Evolutionary conservation across 2,888 invertebrate species (phyloP), one percentile per base, ranked within the genome.

Genomic region (Mesorhabditis sp.): DNA sequence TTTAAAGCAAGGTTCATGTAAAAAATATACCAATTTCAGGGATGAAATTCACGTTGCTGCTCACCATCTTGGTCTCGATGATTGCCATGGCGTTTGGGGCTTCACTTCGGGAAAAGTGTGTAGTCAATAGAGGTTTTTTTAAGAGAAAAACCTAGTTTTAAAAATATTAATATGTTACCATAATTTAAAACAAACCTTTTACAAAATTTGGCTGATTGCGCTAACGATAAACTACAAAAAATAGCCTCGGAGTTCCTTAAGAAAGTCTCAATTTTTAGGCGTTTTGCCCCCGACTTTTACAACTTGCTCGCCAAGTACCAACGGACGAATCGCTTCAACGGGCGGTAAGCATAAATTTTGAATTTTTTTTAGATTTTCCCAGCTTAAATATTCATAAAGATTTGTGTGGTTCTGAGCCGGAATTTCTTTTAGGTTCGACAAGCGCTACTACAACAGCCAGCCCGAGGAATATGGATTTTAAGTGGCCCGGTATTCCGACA

Each of bases 231-330:
- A 28, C 28, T 28, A 28, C 28, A 28, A 28, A 28, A 28, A 1
- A 28, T 28, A 28, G 28, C 28, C 28, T 28, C 28, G 28, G 28
- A 1, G 28, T 28, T 28, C 28, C 58, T 50, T 10, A 50, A 50
- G 7, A 13, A n/a, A 50, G n/a, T 2, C 7, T 50, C n/a, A 50
- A 13, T 50, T 50, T 50, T 10, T 50, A 50, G 58, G n/a, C 58
- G 58, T 50, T 50, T 50, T 50, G 58, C 58, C n/a, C 58, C 58
- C 58, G 58, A 50, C n/a, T 50, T 50, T n/a, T 50, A 50, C 58
- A 50, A 50, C n/a, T n/a, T 50, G 7, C 58, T 50, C 58, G 58
- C 58, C 10, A 50, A 50, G 58, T 50, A 50, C n/a, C 58, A 50
- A n/a, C 58, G 58, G 10, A 50, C n/a, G 58, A 50, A 50, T 50